These are phyloP conservation scores for Nesoenas mayeri DNA, from an alignment of 2,113 vertebrate genomes.

Conservation along the genomic window DNA sequence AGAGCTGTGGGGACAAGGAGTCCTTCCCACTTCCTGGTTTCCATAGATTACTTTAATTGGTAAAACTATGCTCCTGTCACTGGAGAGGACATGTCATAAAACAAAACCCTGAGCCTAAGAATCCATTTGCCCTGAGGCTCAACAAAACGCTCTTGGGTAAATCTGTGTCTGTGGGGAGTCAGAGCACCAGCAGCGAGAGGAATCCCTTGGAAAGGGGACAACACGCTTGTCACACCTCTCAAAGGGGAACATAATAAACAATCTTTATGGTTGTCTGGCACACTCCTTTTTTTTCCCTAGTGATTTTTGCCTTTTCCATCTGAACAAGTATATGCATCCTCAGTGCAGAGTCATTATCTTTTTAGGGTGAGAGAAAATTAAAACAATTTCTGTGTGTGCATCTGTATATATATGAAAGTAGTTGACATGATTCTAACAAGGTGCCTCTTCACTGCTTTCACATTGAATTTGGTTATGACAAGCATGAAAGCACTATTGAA, in stretches of 20 bases:
- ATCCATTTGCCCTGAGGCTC: neutral
- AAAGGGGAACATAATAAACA: neutral
- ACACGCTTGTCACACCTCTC: neutral
- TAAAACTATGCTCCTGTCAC: slow-evolving; percentile 50
- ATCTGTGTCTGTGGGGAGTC: neutral
- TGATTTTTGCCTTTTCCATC: neutral
- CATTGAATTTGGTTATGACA: neutral
- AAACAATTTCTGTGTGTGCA: neutral
- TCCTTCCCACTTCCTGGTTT: slow-evolving; percentile 43
- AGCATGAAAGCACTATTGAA: neutral
- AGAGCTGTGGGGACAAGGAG: slow-evolving; percentile 10
- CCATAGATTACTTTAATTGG: slow-evolving; percentile 51
- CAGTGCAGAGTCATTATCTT: neutral
- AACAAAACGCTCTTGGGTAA: neutral
- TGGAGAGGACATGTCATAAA: neutral
- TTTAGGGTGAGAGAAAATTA: neutral
- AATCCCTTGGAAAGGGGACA: slow-evolving; percentile 13
- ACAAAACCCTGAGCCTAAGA: neutral
- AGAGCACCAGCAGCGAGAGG: neutral
- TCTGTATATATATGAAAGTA: neutral
- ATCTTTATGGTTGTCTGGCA: neutral
- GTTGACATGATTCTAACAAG: neutral
- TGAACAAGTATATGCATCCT: neutral
- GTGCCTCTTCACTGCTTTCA: neutral
- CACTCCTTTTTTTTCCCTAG: neutral